Percentiles rank a stretch among this genome's conserved stretches.
phyloP scores from a whole-genome alignment of 2,797 vertebrate species.

The Alosa sapidissima region DNA sequence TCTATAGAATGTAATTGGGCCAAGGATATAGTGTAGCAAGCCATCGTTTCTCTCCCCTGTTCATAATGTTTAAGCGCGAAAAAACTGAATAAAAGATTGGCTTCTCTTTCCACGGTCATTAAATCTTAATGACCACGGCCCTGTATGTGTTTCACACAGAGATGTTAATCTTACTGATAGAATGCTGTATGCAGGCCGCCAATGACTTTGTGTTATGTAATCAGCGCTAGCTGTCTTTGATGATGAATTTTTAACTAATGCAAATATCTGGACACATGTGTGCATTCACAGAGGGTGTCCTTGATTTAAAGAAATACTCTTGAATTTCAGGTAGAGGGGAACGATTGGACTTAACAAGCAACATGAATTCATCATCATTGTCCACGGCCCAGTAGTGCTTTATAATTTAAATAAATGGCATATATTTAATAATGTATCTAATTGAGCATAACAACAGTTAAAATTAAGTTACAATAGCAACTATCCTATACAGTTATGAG shows the following conservation, averaged over 20 bases:
- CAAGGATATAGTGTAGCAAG: slow-evolving; percentile 14
- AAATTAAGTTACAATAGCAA: not conserved
- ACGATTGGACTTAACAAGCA: not conserved
- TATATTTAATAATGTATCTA: not conserved
- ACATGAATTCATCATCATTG: not conserved
- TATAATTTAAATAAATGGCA: not conserved
- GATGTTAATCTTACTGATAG: slow-evolving; percentile 18
- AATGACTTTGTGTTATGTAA: slow-evolving; percentile 15
- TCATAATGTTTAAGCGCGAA: not conserved
- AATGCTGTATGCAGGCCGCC: not conserved
- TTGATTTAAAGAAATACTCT: slow-evolving; percentile 6
- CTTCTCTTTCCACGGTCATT: slow-evolving; percentile 16
- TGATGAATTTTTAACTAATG: slow-evolving; percentile 16
- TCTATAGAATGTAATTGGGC: slow-evolving; percentile 3
- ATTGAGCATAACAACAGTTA: not conserved
- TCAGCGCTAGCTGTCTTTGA: not conserved
- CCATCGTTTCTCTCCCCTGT: not conserved
- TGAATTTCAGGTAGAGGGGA: not conserved
- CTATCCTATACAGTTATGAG: not conserved
- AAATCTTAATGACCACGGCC: slow-evolving; percentile 10
- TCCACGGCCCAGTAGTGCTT: not conserved
- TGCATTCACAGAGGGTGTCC: not conserved
- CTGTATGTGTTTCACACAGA: not conserved
- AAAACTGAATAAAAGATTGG: not conserved
- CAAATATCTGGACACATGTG: not conserved